Conservation (phyloP, 2,113 vertebrate genomes). For the Tapirus terrestris region DNA sequence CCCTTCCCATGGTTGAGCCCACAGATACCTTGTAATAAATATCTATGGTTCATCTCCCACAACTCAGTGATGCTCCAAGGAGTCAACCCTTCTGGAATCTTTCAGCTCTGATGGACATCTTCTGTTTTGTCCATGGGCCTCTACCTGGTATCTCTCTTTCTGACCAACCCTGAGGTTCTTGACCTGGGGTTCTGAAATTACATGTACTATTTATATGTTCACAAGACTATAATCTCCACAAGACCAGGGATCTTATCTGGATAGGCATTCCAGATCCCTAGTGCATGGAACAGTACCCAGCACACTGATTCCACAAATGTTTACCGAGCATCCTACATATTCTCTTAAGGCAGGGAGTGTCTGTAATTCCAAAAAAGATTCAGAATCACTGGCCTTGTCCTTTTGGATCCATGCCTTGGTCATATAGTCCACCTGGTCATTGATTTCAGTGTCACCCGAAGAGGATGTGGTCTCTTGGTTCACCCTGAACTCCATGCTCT, state of each 20-base stretch:
- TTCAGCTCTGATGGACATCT: neutral
- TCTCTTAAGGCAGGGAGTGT: neutral
- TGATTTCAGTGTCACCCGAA: neutral
- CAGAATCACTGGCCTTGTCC: neutral
- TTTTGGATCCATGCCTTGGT: neutral
- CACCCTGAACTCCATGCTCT: neutral
- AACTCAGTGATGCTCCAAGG: neutral
- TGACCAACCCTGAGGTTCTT: neutral
- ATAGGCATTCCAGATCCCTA: neutral
- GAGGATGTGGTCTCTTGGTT: neutral
- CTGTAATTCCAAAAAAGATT: neutral
- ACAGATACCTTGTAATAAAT: neutral
- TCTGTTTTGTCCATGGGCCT: neutral
- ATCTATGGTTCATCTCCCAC: neutral
- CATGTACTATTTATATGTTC: accelerated
- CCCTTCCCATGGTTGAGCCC: neutral
- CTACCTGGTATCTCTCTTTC: neutral
- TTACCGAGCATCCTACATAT: neutral
- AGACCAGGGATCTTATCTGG: neutral
- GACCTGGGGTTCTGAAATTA: neutral
- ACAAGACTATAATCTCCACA: accelerated
- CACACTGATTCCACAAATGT: neutral
- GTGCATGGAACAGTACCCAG: neutral
- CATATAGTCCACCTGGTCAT: accelerated
- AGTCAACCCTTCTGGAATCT: neutral